Conservation (phyloP, 2,888 invertebrate genomes). For the Iselma pallidipennis region DNA sequence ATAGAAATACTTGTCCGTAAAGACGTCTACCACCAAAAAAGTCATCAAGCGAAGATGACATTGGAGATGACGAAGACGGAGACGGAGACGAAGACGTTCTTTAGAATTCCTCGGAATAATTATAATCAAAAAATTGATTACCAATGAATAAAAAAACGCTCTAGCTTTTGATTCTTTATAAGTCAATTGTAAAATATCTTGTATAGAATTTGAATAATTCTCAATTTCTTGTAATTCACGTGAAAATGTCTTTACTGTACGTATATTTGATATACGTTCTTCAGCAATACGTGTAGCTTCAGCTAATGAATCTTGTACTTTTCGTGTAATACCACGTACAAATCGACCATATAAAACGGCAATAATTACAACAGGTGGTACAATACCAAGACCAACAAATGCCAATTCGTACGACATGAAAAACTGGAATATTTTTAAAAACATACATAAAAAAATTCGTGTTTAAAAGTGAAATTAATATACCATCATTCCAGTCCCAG, state of each 20-base stretch:
- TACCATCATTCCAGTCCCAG: slow-evolving; percentile 95
- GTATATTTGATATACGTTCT: slow-evolving; percentile 87
- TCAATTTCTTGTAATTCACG: slow-evolving; percentile 79
- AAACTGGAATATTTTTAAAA: slow-evolving; percentile 62
- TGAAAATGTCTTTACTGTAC: slow-evolving; percentile 92
- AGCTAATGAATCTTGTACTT: slow-evolving; percentile 75
- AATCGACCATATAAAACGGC: slow-evolving; percentile 84
- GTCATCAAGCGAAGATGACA: too few relatives aligned
- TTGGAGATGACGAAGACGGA: too few relatives aligned
- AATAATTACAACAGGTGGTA: slow-evolving; percentile 86
- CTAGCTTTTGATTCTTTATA: slow-evolving; percentile 87
- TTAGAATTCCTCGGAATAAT: too few relatives aligned
- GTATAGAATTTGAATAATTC: slow-evolving; percentile 69
- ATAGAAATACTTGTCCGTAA: too few relatives aligned
- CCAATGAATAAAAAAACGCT: slow-evolving; percentile 90
- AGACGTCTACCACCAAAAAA: too few relatives aligned
- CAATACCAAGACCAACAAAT: slow-evolving; percentile 81
- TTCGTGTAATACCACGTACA: slow-evolving; percentile 80
- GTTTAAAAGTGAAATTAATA: too few relatives aligned
- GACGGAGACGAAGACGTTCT: too few relatives aligned
- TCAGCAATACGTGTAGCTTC: slow-evolving; percentile 76
- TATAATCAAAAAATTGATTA: slow-evolving; percentile 51
- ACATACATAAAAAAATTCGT: too few relatives aligned
- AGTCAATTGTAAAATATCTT: slow-evolving; percentile 74
- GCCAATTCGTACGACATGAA: slow-evolving; percentile 91